phyloP scores from a whole-genome alignment of 37 sponge, comb jelly and placozoan genomes.

The Mnemiopsis leidyi region DNA sequence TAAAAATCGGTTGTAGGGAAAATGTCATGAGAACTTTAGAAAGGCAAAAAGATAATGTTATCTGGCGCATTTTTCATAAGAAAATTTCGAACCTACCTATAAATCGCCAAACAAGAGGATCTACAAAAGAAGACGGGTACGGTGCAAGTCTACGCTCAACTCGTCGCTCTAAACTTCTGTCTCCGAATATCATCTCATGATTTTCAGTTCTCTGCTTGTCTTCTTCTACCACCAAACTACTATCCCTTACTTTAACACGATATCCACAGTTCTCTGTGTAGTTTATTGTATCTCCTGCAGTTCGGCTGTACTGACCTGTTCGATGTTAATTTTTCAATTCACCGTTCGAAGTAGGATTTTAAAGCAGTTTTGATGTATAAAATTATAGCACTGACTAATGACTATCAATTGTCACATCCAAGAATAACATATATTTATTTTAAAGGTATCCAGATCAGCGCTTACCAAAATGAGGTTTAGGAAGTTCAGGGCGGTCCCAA shows the following conservation, averaged over 20 bases:
- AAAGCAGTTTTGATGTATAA: no score
- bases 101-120: neutral
- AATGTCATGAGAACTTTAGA: no score
- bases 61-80: no score
- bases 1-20: no score
- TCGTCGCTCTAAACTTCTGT: neutral
- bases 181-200: neutral
- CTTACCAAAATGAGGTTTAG: constrained; percentile 27
- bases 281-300: neutral
- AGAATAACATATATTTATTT: no score
- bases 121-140: neutral
- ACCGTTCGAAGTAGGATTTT: no score
- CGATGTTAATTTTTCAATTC: no score
- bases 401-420: no score
- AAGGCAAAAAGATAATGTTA: no score
- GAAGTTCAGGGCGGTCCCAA: neutral
- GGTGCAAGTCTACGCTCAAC: neutral
- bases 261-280: neutral
- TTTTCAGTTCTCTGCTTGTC: neutral
- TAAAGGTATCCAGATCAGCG: no score
- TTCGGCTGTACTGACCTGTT: neutral
- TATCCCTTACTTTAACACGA: neutral
- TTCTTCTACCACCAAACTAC: neutral
- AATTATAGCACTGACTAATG: no score
- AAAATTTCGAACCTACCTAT: neutral